Evolutionary conservation across 1,140 invertebrate genomes (phyloP).

Genomic region (Temnothorax nylanderi): DNA sequence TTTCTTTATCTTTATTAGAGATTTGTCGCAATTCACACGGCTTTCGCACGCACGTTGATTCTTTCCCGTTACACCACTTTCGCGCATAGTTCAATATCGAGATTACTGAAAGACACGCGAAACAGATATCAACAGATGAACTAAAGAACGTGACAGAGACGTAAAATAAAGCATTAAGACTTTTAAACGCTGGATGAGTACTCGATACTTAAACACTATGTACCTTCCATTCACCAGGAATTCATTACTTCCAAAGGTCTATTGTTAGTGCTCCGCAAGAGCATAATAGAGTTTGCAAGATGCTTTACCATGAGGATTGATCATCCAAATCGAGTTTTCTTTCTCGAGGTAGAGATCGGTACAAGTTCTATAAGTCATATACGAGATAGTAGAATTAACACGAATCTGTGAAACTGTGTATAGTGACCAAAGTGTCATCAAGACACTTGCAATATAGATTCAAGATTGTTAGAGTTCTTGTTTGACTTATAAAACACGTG

Average conservation of each 20-base stretch:
- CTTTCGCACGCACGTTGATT: conserved; percentile 12
- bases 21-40: background rate
- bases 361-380: conserved; percentile 76
- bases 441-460: conserved; percentile 58
- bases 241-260: conserved; percentile 50
- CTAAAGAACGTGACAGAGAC: background rate
- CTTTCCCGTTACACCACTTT: conserved; percentile 12
- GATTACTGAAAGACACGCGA: background rate
- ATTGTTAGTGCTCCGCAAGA: conserved; percentile 28
- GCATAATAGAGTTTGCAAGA: conserved; percentile 59
- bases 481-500: conserved; percentile 65
- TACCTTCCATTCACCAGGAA: conserved; percentile 49
- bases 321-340: conserved; percentile 53
- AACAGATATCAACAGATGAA: background rate
- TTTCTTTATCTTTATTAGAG: background rate
- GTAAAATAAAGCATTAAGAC: background rate
- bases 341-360: conserved; percentile 70
- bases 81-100: background rate
- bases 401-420: conserved; percentile 46
- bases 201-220: conserved; percentile 56
- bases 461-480: conserved; percentile 69
- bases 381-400: conserved; percentile 62
- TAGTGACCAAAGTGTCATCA: conserved; percentile 38
- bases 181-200: conserved; percentile 27
- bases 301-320: conserved; percentile 54